These are phyloP conservation scores for Ophion ellenae DNA, from an alignment of 2,888 invertebrate species.

Conservation along the genomic window DNA sequence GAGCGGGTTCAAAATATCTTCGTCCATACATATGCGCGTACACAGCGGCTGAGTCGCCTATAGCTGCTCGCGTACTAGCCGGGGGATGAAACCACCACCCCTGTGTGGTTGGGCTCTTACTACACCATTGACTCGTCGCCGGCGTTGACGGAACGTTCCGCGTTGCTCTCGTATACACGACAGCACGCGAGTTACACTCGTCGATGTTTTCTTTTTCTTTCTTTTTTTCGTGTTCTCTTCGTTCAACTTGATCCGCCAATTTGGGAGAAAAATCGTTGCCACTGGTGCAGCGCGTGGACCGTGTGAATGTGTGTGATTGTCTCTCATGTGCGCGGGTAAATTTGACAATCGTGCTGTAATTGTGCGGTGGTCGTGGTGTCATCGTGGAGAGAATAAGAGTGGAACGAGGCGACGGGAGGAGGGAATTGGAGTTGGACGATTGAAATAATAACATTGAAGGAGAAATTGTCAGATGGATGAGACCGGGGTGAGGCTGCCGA, in stretches of 20 bases:
- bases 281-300: background rate
- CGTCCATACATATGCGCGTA: too few relatives aligned
- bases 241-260: background rate
- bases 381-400: background rate
- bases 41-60: constrained; percentile 28
- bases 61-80: constrained; percentile 26
- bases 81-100: constrained; percentile 51
- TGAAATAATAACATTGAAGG: background rate
- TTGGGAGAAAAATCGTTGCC: background rate
- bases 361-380: background rate
- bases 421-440: background rate
- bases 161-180: constrained; percentile 44
- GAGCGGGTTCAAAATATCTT: too few relatives aligned
- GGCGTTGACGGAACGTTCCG: constrained; percentile 56
- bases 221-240: background rate
- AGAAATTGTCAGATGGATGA: constrained; percentile 44
- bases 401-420: background rate
- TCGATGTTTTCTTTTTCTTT: background rate
- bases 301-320: too few relatives aligned
- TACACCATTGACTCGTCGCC: constrained; percentile 66
- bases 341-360: background rate
- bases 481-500: constrained; percentile 50
- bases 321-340: too few relatives aligned
- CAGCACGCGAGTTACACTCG: background rate
- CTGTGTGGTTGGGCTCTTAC: constrained; percentile 61